These are phyloP conservation scores for Scrobipalpa atriplicella DNA, from an alignment of 2,888 invertebrate species.

Conservation along the genomic window DNA sequence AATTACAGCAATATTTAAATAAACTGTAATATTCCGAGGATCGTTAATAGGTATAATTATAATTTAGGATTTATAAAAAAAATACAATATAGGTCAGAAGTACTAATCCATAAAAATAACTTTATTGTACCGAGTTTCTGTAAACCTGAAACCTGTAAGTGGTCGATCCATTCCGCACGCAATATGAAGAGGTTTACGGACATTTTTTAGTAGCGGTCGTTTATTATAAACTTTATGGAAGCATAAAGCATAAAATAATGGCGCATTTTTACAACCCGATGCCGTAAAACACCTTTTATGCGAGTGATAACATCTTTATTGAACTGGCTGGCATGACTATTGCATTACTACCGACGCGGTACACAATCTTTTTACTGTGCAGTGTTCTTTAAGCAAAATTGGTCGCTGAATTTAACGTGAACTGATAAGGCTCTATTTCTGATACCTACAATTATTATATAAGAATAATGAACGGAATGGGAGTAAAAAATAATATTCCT, in stretches of 20 bases:
- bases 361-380: conserved; percentile 19
- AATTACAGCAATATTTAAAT: no score
- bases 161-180: conserved; percentile 52
- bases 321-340: conserved; percentile 50
- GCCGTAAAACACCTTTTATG: conserved; percentile 78
- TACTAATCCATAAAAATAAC: no score
- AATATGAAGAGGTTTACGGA: conserved; percentile 65
- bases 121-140: neutral
- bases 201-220: conserved; percentile 68
- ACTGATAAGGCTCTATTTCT: no score
- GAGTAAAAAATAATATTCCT: no score
- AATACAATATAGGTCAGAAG: no score
- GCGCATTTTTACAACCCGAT: conserved; percentile 73
- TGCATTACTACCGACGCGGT: conserved; percentile 39
- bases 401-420: neutral
- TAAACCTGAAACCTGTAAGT: conserved; percentile 38
- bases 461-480: no score
- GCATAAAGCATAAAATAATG: conserved; percentile 77
- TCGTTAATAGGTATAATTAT: no score
- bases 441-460: neutral
- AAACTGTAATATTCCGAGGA: no score
- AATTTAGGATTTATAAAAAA: no score
- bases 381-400: neutral
- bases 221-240: conserved; percentile 79
- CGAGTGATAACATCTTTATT: conserved; percentile 63